These are phyloP conservation scores for Periplaneta americana DNA, from an alignment of 1,140 invertebrate species.

Conservation along the genomic window DNA sequence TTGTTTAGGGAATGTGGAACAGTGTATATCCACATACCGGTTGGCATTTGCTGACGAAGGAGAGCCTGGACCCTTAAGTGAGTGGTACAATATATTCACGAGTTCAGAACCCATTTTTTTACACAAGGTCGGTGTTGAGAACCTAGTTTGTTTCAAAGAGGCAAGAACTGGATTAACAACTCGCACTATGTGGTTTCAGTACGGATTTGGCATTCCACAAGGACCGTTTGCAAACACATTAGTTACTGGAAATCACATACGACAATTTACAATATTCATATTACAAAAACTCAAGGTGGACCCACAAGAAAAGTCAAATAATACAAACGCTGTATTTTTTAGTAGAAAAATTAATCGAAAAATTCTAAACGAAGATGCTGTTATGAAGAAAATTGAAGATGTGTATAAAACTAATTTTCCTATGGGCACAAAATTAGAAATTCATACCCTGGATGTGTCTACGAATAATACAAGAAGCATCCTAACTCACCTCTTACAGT, in stretches of 20 bases:
- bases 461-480: background rate
- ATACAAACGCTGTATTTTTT: slow-evolving; percentile 30
- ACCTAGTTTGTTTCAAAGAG: slow-evolving; percentile 36
- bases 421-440: background rate
- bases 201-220: slow-evolving; percentile 44
- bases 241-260: slow-evolving; percentile 17
- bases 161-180: slow-evolving; percentile 37
- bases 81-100: slow-evolving; percentile 25
- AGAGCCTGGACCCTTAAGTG: slow-evolving; percentile 14
- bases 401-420: background rate
- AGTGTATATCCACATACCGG: slow-evolving; percentile 21
- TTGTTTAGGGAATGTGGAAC: slow-evolving; percentile 28
- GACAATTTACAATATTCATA: slow-evolving; percentile 25
- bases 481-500: background rate
- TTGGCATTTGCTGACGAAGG: slow-evolving; percentile 25
- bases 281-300: background rate
- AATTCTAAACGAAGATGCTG: slow-evolving; percentile 43
- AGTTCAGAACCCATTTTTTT: slow-evolving; percentile 16
- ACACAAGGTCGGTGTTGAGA: background rate
- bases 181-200: slow-evolving; percentile 42
- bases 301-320: background rate
- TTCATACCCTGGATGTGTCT: slow-evolving; percentile 27
- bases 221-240: slow-evolving; percentile 28
- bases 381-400: slow-evolving; percentile 24
- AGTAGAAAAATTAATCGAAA: slow-evolving; percentile 39